Evolutionary conservation across 2,797 vertebrate genomes (phyloP).

Genomic region (Streptopelia turtur): DNA sequence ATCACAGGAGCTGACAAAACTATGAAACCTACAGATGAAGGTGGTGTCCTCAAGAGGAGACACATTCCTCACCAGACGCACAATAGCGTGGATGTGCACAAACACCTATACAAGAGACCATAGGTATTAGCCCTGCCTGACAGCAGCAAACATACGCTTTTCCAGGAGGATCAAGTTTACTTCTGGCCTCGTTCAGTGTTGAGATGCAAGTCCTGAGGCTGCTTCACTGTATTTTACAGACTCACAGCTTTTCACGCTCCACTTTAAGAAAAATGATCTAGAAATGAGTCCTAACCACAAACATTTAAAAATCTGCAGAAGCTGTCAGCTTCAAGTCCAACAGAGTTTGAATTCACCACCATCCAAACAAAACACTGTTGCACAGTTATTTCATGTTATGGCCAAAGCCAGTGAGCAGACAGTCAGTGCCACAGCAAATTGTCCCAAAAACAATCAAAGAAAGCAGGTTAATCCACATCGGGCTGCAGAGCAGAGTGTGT

Average conservation of each 20-base stretch:
- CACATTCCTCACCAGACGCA: background rate
- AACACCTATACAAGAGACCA: background rate
- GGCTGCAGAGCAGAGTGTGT: background rate
- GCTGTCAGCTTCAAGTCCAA: background rate
- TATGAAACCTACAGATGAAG: background rate
- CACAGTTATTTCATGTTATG: background rate
- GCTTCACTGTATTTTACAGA: background rate
- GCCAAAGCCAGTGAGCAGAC: background rate
- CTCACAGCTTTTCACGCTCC: rapidly evolving
- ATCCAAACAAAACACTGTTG: background rate
- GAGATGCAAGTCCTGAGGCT: background rate
- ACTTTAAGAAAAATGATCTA: rapidly evolving
- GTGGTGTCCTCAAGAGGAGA: background rate
- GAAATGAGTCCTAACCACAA: background rate
- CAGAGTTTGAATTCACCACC: background rate
- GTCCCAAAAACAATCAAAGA: rapidly evolving
- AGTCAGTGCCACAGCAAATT: background rate
- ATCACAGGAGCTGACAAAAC: background rate
- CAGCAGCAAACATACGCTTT: background rate
- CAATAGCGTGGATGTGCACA: rapidly evolving
- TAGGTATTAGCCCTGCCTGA: rapidly evolving
- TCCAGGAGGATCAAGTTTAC: background rate
- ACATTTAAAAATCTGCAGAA: background rate
- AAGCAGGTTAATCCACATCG: rapidly evolving
- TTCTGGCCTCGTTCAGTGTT: background rate